Evolutionary conservation across 2,797 vertebrate genomes (phyloP).

Genomic region (Okamejei kenojei): DNA sequence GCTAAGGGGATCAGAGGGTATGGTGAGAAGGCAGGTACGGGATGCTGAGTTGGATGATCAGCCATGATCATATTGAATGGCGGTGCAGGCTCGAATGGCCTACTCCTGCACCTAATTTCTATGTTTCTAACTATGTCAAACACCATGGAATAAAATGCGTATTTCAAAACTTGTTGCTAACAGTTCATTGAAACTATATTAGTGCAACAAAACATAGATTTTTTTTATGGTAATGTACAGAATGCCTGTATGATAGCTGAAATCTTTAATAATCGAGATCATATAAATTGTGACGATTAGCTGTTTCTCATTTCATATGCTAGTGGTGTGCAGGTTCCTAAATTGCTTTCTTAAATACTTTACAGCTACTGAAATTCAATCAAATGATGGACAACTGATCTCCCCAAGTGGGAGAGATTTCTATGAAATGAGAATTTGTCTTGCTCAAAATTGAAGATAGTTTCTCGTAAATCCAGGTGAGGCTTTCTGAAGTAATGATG

Average conservation of each 20-base stretch:
- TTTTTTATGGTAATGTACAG: neutral
- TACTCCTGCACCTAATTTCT: no score
- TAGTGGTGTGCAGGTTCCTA: neutral
- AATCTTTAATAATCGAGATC: neutral
- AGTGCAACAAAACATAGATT: no score
- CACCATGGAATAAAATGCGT: neutral
- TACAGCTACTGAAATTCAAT: neutral
- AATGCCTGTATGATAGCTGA: neutral
- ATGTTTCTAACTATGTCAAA: no score
- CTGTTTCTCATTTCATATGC: neutral
- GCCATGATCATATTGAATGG: no score
- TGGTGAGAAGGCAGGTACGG: no score
- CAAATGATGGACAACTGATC: slow-evolving; percentile 8
- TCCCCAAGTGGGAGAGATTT: neutral
- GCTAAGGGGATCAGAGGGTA: no score
- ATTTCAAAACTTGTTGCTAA: neutral
- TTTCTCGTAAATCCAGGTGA: slow-evolving; percentile 16
- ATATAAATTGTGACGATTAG: neutral
- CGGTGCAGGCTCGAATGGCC: no score
- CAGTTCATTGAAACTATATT: neutral
- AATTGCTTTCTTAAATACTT: slow-evolving; percentile 16
- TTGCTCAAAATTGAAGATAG: neutral
- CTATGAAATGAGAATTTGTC: neutral
- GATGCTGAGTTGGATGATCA: no score
- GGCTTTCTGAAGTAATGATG: neutral